Conservation (phyloP, 2,888 invertebrate genomes). For the Caenorhabditis plicata region DNA sequence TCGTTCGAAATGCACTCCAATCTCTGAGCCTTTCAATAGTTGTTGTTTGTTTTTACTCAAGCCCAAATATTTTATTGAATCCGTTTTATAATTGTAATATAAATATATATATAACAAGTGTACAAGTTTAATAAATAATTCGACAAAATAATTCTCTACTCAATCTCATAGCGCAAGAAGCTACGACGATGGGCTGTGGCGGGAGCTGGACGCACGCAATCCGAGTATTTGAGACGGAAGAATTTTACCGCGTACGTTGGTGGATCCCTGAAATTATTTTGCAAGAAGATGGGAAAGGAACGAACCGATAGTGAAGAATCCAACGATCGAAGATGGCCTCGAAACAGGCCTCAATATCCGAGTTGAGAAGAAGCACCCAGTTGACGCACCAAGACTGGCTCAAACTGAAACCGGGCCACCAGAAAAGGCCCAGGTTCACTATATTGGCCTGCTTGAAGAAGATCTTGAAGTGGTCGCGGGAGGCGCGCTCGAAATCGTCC, state of each 20-base stretch:
- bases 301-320: constrained; percentile 50
- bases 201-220: constrained; percentile 45
- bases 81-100: too few relatives aligned
- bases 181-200: constrained; percentile 26
- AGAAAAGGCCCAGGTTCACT: constrained; percentile 52
- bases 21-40: too few relatives aligned
- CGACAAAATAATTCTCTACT: too few relatives aligned
- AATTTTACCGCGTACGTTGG: constrained; percentile 51
- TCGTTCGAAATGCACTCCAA: too few relatives aligned
- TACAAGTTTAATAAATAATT: too few relatives aligned
- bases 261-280: constrained; percentile 40
- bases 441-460: constrained; percentile 50
- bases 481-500: constrained; percentile 54
- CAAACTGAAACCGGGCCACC: constrained; percentile 53
- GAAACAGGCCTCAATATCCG: constrained; percentile 46
- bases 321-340: constrained; percentile 51
- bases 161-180: constrained; percentile 43
- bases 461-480: constrained; percentile 51
- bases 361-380: constrained; percentile 37
- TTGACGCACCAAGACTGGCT: constrained; percentile 30
- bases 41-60: too few relatives aligned
- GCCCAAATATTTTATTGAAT: too few relatives aligned
- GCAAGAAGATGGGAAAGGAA: not conserved
- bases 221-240: constrained; percentile 39
- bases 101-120: too few relatives aligned